Percentiles rank a stretch among this genome's conserved stretches.
phyloP scores from a whole-genome alignment of 2,888 invertebrate genomes.

The Chesias legatella region DNA sequence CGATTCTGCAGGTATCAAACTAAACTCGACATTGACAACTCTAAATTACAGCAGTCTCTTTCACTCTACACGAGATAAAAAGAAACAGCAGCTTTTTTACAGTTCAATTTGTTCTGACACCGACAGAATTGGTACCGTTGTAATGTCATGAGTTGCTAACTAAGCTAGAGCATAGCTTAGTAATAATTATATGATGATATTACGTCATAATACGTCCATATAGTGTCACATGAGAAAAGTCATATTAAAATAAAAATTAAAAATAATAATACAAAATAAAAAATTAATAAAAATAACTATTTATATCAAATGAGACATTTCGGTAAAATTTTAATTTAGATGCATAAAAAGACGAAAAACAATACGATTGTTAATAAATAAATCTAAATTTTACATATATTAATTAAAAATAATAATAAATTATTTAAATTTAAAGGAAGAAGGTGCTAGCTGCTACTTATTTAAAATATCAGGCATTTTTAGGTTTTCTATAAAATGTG shows the following conservation, averaged over 20 bases:
- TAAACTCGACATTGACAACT: too few relatives aligned
- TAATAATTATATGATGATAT: constrained; percentile 16
- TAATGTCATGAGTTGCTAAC: too few relatives aligned
- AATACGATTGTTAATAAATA: constrained; percentile 13
- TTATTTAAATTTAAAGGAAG: constrained; percentile 10
- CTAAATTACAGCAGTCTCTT: too few relatives aligned
- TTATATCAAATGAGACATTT: too few relatives aligned
- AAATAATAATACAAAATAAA: constrained; percentile 17
- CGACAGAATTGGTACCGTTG: too few relatives aligned
- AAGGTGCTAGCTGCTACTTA: constrained; percentile 3
- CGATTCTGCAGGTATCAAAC: too few relatives aligned
- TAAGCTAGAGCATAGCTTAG: too few relatives aligned
- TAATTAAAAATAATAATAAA: constrained; percentile 27
- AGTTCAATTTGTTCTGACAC: too few relatives aligned
- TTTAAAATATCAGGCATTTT: not conserved
- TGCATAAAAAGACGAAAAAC: constrained; percentile 10
- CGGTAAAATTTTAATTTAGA: not conserved
- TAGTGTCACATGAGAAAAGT: constrained; percentile 16
- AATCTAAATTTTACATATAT: constrained; percentile 1
- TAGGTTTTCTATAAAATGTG: constrained; percentile 15
- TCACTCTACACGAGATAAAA: too few relatives aligned
- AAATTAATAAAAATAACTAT: constrained; percentile 2
- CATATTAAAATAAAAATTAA: constrained; percentile 6
- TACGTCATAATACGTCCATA: constrained; percentile 8
- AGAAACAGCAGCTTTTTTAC: too few relatives aligned